phyloP scores from a whole-genome alignment of 2,888 invertebrate genomes.

The Nymphalis urticae region DNA sequence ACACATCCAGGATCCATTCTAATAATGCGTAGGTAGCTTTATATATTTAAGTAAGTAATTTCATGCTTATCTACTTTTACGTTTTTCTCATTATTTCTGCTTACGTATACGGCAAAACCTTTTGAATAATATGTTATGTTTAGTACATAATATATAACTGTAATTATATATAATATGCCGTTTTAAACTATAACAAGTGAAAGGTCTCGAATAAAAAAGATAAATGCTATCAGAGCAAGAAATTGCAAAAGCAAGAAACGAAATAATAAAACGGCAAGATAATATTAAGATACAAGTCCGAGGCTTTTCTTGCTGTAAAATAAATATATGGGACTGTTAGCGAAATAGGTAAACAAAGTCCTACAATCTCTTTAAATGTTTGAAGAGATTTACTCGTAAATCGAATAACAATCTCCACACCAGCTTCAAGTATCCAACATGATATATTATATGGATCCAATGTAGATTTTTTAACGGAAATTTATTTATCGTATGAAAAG shows the following conservation, averaged over 20 bases:
- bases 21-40: too few relatives aligned
- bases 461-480: too few relatives aligned
- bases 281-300: slow-evolving; percentile 44
- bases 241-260: slow-evolving; percentile 36
- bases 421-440: background rate
- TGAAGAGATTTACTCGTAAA: slow-evolving; percentile 39
- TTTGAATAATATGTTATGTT: too few relatives aligned
- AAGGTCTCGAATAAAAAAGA: slow-evolving; percentile 24
- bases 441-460: too few relatives aligned
- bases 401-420: slow-evolving; percentile 23
- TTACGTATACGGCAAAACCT: too few relatives aligned
- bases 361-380: slow-evolving; percentile 45
- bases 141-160: too few relatives aligned
- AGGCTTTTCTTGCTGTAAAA: slow-evolving; percentile 42
- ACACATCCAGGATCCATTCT: background rate
- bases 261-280: slow-evolving; percentile 37
- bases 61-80: too few relatives aligned
- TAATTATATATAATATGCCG: background rate
- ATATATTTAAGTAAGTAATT: too few relatives aligned
- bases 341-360: slow-evolving; percentile 48
- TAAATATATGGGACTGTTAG: slow-evolving; percentile 45
- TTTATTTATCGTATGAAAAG: too few relatives aligned
- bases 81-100: too few relatives aligned
- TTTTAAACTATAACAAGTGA: background rate
- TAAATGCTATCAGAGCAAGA: slow-evolving; percentile 33